A percentile compares a stretch with the other conserved stretches of the same genome.
These are phyloP conservation scores for Chondrosia reniformis DNA, from an alignment of 37 sponge, comb jelly and placozoan species.

Conservation along the genomic window DNA sequence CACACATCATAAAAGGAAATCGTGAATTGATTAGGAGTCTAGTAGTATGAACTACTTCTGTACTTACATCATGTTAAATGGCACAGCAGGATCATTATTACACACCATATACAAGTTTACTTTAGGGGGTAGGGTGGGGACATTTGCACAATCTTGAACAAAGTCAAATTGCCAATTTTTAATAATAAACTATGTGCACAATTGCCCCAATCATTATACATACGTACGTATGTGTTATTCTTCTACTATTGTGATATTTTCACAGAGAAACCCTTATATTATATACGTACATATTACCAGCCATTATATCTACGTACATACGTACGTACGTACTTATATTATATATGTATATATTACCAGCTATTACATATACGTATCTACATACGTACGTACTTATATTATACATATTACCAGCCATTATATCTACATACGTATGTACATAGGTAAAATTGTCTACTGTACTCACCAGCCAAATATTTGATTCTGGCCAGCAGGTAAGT, in stretches of 20 bases:
- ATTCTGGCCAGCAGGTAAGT: slow-evolving; percentile 76
- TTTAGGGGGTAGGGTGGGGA: too few species aligned
- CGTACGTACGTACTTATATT: slow-evolving; percentile 5
- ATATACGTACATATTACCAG: too few species aligned
- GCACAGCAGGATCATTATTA: background rate
- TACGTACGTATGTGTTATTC: too few species aligned
- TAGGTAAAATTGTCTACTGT: background rate
- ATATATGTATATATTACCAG: background rate
- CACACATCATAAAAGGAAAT: background rate
- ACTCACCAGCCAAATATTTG: slow-evolving; percentile 82
- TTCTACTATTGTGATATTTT: too few species aligned
- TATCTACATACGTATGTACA: background rate
- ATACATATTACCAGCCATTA: background rate
- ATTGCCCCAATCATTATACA: too few species aligned
- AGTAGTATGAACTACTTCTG: background rate
- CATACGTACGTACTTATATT: background rate
- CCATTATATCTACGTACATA: background rate
- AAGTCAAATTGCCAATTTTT: too few species aligned
- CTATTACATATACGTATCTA: background rate
- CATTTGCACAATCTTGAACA: too few species aligned
- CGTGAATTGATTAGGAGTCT: background rate
- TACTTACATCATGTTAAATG: background rate
- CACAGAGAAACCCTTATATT: too few species aligned
- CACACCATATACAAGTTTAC: background rate
- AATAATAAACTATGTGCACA: too few species aligned